Evolutionary conservation across 2,888 invertebrate genomes (phyloP).

Genomic region (Ornithoptera priamus): DNA sequence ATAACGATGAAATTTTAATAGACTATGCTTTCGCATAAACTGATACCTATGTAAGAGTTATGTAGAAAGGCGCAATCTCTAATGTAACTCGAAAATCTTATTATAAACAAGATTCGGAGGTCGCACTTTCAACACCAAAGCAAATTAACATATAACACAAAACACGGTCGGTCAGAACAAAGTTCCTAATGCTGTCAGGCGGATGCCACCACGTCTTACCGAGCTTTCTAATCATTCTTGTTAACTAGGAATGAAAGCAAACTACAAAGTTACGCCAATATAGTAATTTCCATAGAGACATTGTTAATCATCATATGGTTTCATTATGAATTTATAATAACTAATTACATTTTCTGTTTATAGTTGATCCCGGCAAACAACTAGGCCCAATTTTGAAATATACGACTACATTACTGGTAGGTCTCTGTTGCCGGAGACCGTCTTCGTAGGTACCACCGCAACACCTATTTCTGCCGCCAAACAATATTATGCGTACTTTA

Average conservation of each 20-base stretch:
- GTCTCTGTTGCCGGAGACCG: too few relatives aligned
- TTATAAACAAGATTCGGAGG: neutral
- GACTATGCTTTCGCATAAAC: neutral
- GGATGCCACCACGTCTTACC: constrained; percentile 2
- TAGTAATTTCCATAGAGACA: too few relatives aligned
- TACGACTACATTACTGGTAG: too few relatives aligned
- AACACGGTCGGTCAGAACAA: constrained; percentile 19
- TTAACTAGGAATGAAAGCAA: constrained; percentile 12
- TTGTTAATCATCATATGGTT: too few relatives aligned
- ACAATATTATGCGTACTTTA: too few relatives aligned
- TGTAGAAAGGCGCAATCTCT: neutral
- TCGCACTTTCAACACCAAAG: neutral
- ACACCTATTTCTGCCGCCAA: too few relatives aligned
- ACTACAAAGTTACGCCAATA: neutral
- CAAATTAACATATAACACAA: constrained; percentile 17
- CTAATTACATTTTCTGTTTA: too few relatives aligned
- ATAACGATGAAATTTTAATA: neutral
- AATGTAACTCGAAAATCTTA: constrained; percentile 3
- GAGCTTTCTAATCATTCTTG: neutral
- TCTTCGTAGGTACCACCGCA: too few relatives aligned
- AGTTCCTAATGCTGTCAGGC: constrained; percentile 15
- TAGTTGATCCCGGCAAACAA: too few relatives aligned
- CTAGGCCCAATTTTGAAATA: too few relatives aligned
- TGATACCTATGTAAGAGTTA: neutral
- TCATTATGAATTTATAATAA: too few relatives aligned